Evolutionary conservation across 2,797 vertebrate species (phyloP).

Genomic region (Buphagus erythrorhynchus): DNA sequence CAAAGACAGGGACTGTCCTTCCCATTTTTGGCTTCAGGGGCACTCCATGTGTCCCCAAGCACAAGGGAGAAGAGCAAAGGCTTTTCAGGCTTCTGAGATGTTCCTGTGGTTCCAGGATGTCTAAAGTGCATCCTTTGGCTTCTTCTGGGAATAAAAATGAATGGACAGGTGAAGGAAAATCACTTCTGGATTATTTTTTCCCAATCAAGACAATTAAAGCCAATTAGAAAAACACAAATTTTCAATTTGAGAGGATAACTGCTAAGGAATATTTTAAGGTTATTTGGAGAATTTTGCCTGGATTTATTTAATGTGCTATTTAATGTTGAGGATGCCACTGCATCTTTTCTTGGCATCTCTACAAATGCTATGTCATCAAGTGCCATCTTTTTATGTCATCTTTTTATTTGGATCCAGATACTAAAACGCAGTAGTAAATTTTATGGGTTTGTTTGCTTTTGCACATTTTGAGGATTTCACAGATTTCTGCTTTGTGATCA

Average conservation of each 20-base stretch:
- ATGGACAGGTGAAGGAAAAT: background rate
- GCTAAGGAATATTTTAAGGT: background rate
- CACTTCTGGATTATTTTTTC: background rate
- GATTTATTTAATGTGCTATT: background rate
- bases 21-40: background rate
- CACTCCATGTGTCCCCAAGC: fast-evolving
- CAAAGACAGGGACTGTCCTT: background rate
- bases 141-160: background rate
- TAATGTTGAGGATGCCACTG: background rate
- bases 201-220: background rate
- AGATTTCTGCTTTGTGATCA: background rate
- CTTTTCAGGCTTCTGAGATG: fast-evolving
- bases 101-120: background rate
- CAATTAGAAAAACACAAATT: background rate
- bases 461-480: background rate
- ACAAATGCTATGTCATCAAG: background rate
- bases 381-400: too few relatives aligned
- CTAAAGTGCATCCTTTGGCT: background rate
- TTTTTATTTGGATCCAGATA: background rate
- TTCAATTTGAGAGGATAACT: background rate
- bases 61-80: background rate
- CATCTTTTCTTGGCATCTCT: background rate
- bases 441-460: background rate
- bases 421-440: background rate
- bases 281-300: background rate